These are phyloP conservation scores for Stratiolaelaps scimitus DNA, from an alignment of 1,140 invertebrate genomes.

Conservation along the genomic window DNA sequence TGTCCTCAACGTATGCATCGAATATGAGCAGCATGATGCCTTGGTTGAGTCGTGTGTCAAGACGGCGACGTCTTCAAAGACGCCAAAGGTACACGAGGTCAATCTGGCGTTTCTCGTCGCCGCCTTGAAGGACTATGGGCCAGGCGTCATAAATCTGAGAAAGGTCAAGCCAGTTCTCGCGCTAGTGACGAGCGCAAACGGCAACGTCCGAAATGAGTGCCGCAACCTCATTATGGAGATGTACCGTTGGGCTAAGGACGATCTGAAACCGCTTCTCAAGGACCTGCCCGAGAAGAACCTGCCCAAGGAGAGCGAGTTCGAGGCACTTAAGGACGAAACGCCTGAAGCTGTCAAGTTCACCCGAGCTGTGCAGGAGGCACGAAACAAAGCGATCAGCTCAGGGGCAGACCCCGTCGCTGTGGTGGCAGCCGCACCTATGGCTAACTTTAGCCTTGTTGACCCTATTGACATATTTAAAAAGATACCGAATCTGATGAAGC, in stretches of 20 bases:
- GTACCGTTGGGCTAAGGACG: slow-evolving; percentile 76
- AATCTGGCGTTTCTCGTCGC: slow-evolving; percentile 10
- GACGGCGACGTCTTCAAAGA: slow-evolving; percentile 6
- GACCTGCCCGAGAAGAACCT: slow-evolving; percentile 23
- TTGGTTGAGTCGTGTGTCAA: slow-evolving; percentile 14
- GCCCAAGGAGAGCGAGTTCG: slow-evolving; percentile 2
- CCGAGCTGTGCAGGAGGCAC: slow-evolving; percentile 12
- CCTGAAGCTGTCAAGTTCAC: slow-evolving; percentile 18
- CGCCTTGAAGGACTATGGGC: slow-evolving; percentile 18
- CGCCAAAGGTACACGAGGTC: slow-evolving; percentile 22
- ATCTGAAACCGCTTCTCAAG: slow-evolving; percentile 53
- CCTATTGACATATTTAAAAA: slow-evolving; percentile 21
- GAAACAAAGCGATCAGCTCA: not conserved
- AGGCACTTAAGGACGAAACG: slow-evolving; percentile 8
- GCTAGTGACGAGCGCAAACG: slow-evolving; percentile 48
- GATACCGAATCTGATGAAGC: slow-evolving; percentile 19
- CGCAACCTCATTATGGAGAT: slow-evolving; percentile 78
- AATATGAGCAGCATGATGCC: slow-evolving; percentile 9
- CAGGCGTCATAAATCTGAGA: slow-evolving; percentile 17
- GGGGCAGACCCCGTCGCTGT: not conserved
- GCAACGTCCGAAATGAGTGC: slow-evolving; percentile 75
- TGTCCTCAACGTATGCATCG: slow-evolving; percentile 9
- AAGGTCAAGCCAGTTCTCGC: slow-evolving; percentile 11
- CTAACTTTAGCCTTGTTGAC: not conserved
- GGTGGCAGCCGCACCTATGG: not conserved